Evolutionary conservation across 2,888 invertebrate genomes (phyloP).

Genomic region (Heliconius sara): DNA sequence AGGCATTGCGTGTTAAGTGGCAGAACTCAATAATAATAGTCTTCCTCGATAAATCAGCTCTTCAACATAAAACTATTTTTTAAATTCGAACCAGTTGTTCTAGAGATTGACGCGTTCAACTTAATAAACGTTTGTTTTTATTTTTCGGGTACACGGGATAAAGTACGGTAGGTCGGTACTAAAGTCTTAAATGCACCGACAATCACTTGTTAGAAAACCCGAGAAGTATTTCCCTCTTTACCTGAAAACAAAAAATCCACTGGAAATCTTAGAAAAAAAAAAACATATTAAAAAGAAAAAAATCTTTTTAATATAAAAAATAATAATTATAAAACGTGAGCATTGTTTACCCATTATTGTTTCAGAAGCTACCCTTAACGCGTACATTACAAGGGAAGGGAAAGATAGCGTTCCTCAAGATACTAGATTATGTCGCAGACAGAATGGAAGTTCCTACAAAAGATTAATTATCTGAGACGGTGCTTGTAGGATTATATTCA

Average conservation of each 20-base stretch:
- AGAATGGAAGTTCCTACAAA: slow-evolving; percentile 46
- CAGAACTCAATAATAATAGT: too few relatives aligned
- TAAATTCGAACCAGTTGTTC: too few relatives aligned
- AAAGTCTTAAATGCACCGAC: too few relatives aligned
- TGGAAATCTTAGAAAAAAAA: neutral
- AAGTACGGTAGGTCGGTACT: too few relatives aligned
- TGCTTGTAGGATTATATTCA: slow-evolving; percentile 34
- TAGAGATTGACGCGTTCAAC: too few relatives aligned
- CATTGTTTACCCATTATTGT: slow-evolving; percentile 47
- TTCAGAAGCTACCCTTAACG: slow-evolving; percentile 47
- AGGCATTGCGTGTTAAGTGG: too few relatives aligned
- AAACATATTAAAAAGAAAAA: neutral
- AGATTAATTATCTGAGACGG: slow-evolving; percentile 47
- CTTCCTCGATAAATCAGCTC: too few relatives aligned
- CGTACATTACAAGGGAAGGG: slow-evolving; percentile 46
- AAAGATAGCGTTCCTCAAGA: slow-evolving; percentile 55
- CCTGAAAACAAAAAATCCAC: neutral
- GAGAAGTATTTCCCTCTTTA: neutral
- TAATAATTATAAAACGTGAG: slow-evolving; percentile 19
- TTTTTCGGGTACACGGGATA: too few relatives aligned
- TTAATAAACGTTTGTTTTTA: too few relatives aligned
- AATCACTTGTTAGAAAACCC: too few relatives aligned
- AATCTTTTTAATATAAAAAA: slow-evolving; percentile 9
- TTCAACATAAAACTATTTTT: too few relatives aligned
- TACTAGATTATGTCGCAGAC: slow-evolving; percentile 54